Conservation (phyloP, 2,797 vertebrate species). For the Amblyraja radiata region DNA sequence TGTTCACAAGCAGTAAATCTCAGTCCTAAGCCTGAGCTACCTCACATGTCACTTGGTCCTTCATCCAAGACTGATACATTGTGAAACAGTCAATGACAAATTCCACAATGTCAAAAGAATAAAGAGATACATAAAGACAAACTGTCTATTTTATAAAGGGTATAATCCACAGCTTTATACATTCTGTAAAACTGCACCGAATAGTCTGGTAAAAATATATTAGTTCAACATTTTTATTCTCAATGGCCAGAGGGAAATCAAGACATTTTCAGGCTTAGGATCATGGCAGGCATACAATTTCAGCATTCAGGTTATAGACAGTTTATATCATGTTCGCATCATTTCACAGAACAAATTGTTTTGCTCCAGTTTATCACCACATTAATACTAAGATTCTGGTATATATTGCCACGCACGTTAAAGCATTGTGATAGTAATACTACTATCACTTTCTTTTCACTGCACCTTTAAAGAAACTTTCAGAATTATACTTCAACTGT, state of each 20-base stretch:
- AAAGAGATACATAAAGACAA: conserved; percentile 36
- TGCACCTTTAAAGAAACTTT: background rate
- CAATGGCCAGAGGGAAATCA: conserved; percentile 11
- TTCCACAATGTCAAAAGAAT: conserved; percentile 35
- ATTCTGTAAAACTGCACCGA: background rate
- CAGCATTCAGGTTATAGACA: background rate
- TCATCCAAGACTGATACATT: conserved; percentile 32
- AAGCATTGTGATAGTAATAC: background rate
- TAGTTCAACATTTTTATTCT: background rate
- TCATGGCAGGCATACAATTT: background rate
- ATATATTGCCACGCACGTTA: background rate
- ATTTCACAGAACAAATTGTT: conserved; percentile 10
- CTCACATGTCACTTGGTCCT: conserved; percentile 33
- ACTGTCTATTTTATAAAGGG: conserved; percentile 30
- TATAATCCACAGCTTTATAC: background rate
- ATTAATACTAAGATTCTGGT: background rate
- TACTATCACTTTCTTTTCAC: too few relatives aligned
- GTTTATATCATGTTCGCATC: background rate
- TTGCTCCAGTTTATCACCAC: background rate
- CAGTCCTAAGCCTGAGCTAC: conserved; percentile 14
- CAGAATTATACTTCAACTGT: background rate
- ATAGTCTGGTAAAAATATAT: conserved; percentile 11
- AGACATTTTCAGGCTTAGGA: background rate
- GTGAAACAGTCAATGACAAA: conserved; percentile 33
- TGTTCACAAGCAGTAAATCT: conserved; percentile 16